phyloP scores from a whole-genome alignment of 2,888 invertebrate genomes.

The Xestia xanthographa region DNA sequence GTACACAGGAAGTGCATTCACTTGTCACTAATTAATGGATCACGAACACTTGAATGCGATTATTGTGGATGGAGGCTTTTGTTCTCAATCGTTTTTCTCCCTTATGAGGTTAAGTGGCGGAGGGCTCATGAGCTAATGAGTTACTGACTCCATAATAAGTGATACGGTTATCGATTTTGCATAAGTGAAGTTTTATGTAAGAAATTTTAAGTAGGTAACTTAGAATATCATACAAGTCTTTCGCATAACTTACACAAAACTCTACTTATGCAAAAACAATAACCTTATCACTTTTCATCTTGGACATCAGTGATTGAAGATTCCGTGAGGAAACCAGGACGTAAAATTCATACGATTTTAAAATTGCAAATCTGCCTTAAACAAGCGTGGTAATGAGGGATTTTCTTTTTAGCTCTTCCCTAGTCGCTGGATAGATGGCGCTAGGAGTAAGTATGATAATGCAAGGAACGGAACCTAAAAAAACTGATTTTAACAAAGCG shows the following conservation, averaged over 20 bases:
- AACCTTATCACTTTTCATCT: too few species aligned
- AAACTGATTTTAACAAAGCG: too few species aligned
- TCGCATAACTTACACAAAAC: too few species aligned
- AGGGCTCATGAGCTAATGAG: constrained; percentile 39
- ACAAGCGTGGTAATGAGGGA: not conserved
- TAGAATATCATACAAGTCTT: too few species aligned
- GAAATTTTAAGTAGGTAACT: too few species aligned
- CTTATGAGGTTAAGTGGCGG: constrained; percentile 47
- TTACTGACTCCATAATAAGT: constrained; percentile 26
- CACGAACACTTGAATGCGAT: constrained; percentile 63
- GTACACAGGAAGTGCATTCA: constrained; percentile 75
- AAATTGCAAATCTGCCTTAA: not conserved
- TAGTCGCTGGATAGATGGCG: too few species aligned
- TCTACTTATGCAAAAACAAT: too few species aligned
- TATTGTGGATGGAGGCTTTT: constrained; percentile 56
- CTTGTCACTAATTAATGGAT: constrained; percentile 76
- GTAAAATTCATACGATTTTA: not conserved
- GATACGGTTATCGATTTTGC: constrained; percentile 6
- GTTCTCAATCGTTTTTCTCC: constrained; percentile 54
- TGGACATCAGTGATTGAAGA: not conserved
- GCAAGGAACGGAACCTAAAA: too few species aligned
- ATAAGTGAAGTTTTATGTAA: constrained; percentile 28
- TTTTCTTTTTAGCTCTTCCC: too few species aligned
- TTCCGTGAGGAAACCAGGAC: too few species aligned
- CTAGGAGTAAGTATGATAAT: too few species aligned